These are phyloP conservation scores for Lasioglossum vierecki DNA, from an alignment of 2,888 invertebrate genomes.

Conservation along the genomic window DNA sequence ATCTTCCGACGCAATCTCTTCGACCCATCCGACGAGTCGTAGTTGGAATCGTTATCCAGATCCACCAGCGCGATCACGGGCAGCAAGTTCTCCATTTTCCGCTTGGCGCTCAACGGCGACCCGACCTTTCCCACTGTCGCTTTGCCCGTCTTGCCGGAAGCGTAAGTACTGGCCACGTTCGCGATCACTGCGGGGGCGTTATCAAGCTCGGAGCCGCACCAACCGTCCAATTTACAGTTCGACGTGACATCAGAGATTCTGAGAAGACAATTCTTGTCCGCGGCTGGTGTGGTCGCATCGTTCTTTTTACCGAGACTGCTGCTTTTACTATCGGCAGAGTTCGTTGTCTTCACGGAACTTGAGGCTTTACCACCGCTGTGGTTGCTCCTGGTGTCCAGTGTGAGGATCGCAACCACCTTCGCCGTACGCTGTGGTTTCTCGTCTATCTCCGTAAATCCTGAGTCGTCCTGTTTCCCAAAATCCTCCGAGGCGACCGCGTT, in stretches of 20 bases:
- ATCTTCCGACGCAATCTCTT: conserved; percentile 52
- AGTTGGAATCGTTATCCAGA: conserved; percentile 75
- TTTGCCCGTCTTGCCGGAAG: conserved; percentile 45
- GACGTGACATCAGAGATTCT: conserved; percentile 44
- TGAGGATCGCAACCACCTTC: conserved; percentile 80
- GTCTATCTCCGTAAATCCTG: conserved; percentile 41
- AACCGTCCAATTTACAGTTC: conserved; percentile 52
- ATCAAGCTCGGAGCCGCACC: conserved; percentile 42
- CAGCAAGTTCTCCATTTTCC: conserved; percentile 46
- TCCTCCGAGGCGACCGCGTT: conserved; percentile 57
- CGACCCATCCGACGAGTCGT: conserved; percentile 56
- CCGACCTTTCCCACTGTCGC: conserved; percentile 23
- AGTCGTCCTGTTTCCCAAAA: conserved; percentile 34
- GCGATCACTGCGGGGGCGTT: conserved; percentile 32
- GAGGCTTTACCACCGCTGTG: conserved; percentile 41
- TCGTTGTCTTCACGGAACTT: conserved; percentile 47
- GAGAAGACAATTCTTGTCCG: conserved; percentile 49
- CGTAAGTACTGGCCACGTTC: conserved; percentile 59
- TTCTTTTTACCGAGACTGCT: conserved; percentile 39
- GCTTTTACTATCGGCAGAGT: conserved; percentile 38
- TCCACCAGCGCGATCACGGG: conserved; percentile 66
- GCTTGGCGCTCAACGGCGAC: conserved; percentile 44
- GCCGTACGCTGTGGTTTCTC: conserved; percentile 82
- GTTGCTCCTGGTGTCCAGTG: conserved; percentile 73
- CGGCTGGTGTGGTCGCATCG: conserved; percentile 23